Evolutionary conservation across 2,888 invertebrate genomes (phyloP), one percentile per base, ranked within the genome.

Genomic region (Synanthedon formicaeformis): DNA sequence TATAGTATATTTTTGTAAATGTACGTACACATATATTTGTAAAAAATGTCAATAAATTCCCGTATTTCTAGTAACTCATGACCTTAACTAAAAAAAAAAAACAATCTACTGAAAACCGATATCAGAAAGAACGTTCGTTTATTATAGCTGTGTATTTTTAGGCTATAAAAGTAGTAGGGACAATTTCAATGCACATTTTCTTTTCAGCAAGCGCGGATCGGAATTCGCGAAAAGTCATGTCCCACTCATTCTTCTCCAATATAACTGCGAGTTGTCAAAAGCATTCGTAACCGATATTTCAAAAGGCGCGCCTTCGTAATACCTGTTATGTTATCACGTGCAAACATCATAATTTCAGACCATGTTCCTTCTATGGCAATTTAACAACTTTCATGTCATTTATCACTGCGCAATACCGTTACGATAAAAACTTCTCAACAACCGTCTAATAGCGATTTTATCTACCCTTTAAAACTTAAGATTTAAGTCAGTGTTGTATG

Each of bases 261-360:
- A 79, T 75, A 72, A 74, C 73, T 63, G 63, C 65, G 64, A 68
- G 68, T 69, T 78, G 78, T 79, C 78, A 75, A 71, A 78, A 69
- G 62, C 78, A 79, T 70, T 71, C 70, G 66, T 61, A 59, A 59
- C 60, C 66, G 65, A 64, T 71, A 69, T 71, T 74, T 75, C 68
- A 67, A 64, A 69, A 71, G 65, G 66, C 67, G 64, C 65, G 60
- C 65, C 67, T 60, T 65, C 62, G 57, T 67, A 62, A 68, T 73
- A 67, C 69, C 68, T 72, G 74, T 72, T 75, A 74, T 74, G 73
- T 76, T 78, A 75, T 75, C 79, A 80, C 78, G 79, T 75, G 65
- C 71, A 60, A 69, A 67, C 60, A 61, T 66, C 71, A 71, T 75
- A 75, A 75, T 71, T 73, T 64, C 60, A 59, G 59, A 62, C 58